A percentile compares a stretch with the other conserved stretches of the same genome.
phyloP scores from a whole-genome alignment of 2,888 invertebrate genomes.

The Notocelia uddmanniana region DNA sequence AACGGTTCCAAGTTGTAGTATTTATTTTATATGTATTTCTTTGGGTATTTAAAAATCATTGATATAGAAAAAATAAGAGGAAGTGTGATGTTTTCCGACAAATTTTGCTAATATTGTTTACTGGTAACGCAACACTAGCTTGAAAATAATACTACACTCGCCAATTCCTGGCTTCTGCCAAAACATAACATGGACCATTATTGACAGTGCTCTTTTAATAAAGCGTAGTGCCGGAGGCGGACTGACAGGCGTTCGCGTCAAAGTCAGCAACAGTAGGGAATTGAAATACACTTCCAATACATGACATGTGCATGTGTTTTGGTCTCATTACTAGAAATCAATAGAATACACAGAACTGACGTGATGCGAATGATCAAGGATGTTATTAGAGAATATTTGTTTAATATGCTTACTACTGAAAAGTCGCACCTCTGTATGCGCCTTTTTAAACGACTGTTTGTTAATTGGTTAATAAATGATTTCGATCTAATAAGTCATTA shows the following conservation, averaged over 20 bases:
- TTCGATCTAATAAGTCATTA: no score
- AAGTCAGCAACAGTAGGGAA: constrained; percentile 15
- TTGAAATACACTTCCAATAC: constrained; percentile 14
- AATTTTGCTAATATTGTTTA: no score
- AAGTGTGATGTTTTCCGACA: no score
- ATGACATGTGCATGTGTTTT: not conserved
- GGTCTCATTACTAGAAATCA: constrained; percentile 25
- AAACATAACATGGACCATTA: constrained; percentile 10
- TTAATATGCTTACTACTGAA: not conserved
- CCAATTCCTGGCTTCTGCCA: constrained; percentile 4
- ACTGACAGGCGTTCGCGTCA: constrained; percentile 20
- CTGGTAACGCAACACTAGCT: no score
- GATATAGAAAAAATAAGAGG: no score
- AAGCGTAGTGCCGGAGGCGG: constrained; percentile 16
- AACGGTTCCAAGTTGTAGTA: no score
- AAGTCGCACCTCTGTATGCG: no score
- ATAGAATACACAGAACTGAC: not conserved
- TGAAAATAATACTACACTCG: not conserved
- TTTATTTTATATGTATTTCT: no score
- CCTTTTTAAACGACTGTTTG: no score
- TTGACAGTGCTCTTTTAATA: constrained; percentile 7
- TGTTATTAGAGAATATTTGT: not conserved
- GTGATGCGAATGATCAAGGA: not conserved
- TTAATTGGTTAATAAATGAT: no score
- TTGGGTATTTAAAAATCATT: no score